Base-by-base conservation (phyloP, 1,140 invertebrate species). In the Hetaerina americana region DNA sequence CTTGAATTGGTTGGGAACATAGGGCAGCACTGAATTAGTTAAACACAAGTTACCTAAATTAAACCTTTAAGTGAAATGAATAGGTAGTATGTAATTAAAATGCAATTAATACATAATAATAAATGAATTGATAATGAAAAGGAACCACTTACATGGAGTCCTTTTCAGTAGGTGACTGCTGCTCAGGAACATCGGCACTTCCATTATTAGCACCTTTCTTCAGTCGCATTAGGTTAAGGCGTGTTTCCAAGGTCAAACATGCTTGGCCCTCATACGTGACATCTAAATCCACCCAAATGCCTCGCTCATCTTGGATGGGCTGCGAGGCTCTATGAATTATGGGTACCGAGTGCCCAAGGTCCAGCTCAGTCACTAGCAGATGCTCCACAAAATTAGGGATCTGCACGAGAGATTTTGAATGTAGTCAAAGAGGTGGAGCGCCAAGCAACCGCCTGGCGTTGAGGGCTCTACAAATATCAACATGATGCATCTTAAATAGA, bases 211-310 rank as follows among this genome's bases (percentile, higher is more conserved):
- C 68, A 8, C 69, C 72, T 57, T 80, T 78, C 70, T 84, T 85
- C 8, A 98, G 83, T 78, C 94, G 96, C 87, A 98, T 89, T 40
- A 99, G 83, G 83, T 99, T 98, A 27, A 98, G 81, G 80, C 97
- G 95, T 0, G 96, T 98, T 77, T 95, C 93, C n/a, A 99, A 87
- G 0, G 92, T 95, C 84, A 98, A 91, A 71, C 89, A 87, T 27
- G 94, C 87, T 69, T 88, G 87, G 29, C 97, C 97, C 76, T 92
- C 88, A 81, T 98, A 98, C 10, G 87, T 88, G 66, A 99, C 81
- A 78, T 97, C 92, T 15, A 97, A 83, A 82, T 98, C 93, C 3
- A 97, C 83, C 96, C 96, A 99, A 24, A 97, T 81, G 3, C 97
- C 96, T 75, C 90, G 87, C 72, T 92, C 89, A 82, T 98, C 92